Evolutionary conservation across 53 echinoderm and acorn worm species (phyloP).

Genomic region (Paelopatides confundens): DNA sequence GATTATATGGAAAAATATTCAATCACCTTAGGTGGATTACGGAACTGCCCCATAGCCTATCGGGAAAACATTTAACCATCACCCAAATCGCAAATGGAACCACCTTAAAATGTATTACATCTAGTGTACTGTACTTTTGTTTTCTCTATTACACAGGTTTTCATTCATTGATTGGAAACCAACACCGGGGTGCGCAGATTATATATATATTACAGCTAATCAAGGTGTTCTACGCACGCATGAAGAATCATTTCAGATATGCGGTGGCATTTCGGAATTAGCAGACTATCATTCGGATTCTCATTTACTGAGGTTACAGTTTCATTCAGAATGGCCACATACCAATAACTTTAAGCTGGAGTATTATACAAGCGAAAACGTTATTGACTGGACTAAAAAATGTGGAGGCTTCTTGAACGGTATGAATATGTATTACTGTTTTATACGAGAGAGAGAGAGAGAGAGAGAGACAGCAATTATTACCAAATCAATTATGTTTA

Average conservation of each 20-base stretch:
- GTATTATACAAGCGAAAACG: conserved; percentile 9
- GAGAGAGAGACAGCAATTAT: not conserved
- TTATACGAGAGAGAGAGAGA: too few relatives aligned
- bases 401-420: not conserved
- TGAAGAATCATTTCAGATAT: not conserved
- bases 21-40: too few relatives aligned
- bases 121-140: too few relatives aligned
- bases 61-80: too few relatives aligned
- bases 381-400: not conserved
- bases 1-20: too few relatives aligned
- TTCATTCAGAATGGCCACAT: conserved; percentile 11
- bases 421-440: not conserved
- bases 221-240: not conserved
- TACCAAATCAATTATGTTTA: too few relatives aligned
- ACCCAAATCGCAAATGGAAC: too few relatives aligned
- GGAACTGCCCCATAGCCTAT: too few relatives aligned
- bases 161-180: not conserved
- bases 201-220: not conserved
- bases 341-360: not conserved
- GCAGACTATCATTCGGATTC: conserved; percentile 20
- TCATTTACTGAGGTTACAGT: not conserved
- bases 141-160: not conserved
- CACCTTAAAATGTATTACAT: too few relatives aligned
- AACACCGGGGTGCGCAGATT: not conserved
- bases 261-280: not conserved